phyloP scores from a whole-genome alignment of 2,113 vertebrate species.

The Ceuthmochares aereus region DNA sequence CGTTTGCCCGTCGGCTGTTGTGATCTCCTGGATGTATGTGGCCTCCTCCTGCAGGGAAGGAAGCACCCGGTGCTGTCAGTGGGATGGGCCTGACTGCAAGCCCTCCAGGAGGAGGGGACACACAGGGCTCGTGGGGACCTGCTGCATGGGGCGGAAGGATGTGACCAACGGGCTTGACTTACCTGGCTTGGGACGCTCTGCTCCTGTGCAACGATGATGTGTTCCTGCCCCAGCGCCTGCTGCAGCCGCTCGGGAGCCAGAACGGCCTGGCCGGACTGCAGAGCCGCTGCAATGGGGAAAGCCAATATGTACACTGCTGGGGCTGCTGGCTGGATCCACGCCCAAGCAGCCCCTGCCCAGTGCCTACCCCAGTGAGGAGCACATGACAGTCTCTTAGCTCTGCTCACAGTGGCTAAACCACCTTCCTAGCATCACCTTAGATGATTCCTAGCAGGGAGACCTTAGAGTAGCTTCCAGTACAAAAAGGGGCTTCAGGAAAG shows the following conservation, averaged over 20 bases:
- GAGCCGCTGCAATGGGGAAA: slow-evolving; percentile 69
- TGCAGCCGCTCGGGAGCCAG: slow-evolving; percentile 85
- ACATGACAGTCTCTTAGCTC: not conserved
- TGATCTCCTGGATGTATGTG: slow-evolving; percentile 95
- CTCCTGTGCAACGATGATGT: slow-evolving; percentile 93
- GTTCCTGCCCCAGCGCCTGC: slow-evolving; percentile 89
- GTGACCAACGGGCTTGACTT: not conserved
- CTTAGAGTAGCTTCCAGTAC: no score
- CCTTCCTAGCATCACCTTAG: not conserved
- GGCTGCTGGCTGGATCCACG: rapidly evolving
- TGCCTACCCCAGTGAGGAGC: not conserved
- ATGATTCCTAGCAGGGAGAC: no score
- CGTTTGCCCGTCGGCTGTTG: slow-evolving; percentile 92
- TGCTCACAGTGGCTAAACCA: not conserved
- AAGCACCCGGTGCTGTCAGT: rapidly evolving
- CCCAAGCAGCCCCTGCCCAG: not conserved
- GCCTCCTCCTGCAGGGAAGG: slow-evolving; percentile 85
- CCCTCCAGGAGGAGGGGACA: no score
- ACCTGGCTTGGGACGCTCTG: slow-evolving; percentile 88
- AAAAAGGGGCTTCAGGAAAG: no score
- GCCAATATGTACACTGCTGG: rapidly evolving
- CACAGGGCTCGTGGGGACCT: rapidly evolving
- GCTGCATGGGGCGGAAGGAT: not conserved
- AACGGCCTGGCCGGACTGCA: slow-evolving; percentile 85
- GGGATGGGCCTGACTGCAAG: no score